Base-by-base conservation (phyloP, 1,140 invertebrate genomes). In the Frieseomelitta varia region DNA sequence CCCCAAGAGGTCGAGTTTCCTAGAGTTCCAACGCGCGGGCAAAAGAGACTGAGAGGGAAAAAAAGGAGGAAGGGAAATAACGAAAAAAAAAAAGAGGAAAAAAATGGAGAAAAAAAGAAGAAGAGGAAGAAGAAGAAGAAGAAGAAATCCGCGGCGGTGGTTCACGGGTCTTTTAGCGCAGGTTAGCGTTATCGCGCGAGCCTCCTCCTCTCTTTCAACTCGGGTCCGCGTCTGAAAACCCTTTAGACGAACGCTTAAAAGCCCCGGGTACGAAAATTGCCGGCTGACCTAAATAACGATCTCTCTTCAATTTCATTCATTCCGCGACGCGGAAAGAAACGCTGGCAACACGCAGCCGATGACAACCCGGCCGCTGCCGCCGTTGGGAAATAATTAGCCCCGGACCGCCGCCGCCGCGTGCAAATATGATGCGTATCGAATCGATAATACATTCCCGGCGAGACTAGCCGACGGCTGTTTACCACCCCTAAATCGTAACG, bases 221-320 rank as follows among this genome's bases (percentile, higher is more conserved):
- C 56, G 24, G 21, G 21, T 61, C 27, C 68, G 27, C 47, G 21
- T 56, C 67, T 58, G 56, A 84, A 84, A 71, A 53, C 71, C 56
- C 79, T 84, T 76, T 56, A 63, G 76, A 63, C 39, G 75, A 63
- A 84, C 76, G 83, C 72, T 87, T 80, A 85, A 87, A 87, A 86
- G 83, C 56, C 67, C 55, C 83, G 85, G 67, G 51, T 74, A 85
- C 73, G 85, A 87, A 87, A 87, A 87, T 87, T 85, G 85, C 73
- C 77, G 85, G 53, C 83, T 77, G 85, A 87, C 85, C 85, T 81
- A 87, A 80, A 87, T 87, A 87, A 78, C 78, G 82, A 71, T 75
- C 81, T 56, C 58, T 75, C 39, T 74, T n/a, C n/a, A n/a, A 21
- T 71, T 79, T 84, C 85, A 85, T 80, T 84, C 82, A 81, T 85